Evolutionary conservation across 2,888 invertebrate species (phyloP).

Genomic region (Abrostola tripartita): DNA sequence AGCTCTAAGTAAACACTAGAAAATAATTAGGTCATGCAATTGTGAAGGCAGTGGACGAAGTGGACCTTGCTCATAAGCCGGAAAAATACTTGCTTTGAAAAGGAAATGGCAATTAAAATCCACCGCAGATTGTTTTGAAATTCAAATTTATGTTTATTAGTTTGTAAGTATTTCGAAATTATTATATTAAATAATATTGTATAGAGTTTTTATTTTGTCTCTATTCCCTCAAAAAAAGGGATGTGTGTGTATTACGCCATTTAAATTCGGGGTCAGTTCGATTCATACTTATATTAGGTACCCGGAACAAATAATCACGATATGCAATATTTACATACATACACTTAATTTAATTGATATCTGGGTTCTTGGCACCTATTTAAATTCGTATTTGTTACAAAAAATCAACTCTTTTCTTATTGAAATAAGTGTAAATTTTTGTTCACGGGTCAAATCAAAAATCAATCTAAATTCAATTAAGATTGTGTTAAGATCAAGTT

Average conservation of each 20-base stretch:
- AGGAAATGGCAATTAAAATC: not conserved
- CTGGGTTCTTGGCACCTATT: not conserved
- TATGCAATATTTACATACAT: not conserved
- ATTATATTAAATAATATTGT: not conserved
- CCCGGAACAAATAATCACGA: not conserved
- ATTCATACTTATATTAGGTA: too few species aligned
- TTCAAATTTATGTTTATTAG: not conserved
- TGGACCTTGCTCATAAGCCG: constrained; percentile 1
- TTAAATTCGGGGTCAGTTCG: too few species aligned
- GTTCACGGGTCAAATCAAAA: constrained; percentile 21
- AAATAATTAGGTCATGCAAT: not conserved
- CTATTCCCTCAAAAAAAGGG: too few species aligned
- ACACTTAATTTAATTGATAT: not conserved
- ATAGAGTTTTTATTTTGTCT: not conserved
- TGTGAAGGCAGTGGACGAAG: not conserved
- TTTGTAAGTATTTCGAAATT: not conserved
- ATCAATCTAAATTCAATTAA: constrained; percentile 29
- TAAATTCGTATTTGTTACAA: not conserved
- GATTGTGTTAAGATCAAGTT: constrained; percentile 23
- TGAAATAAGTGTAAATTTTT: constrained; percentile 6
- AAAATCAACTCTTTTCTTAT: not conserved
- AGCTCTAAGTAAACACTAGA: not conserved
- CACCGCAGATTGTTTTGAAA: not conserved
- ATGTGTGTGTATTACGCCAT: too few species aligned
- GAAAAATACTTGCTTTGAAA: not conserved